phyloP scores from a whole-genome alignment of 2,113 vertebrate species.

The Corythoichthys haematopterus region DNA sequence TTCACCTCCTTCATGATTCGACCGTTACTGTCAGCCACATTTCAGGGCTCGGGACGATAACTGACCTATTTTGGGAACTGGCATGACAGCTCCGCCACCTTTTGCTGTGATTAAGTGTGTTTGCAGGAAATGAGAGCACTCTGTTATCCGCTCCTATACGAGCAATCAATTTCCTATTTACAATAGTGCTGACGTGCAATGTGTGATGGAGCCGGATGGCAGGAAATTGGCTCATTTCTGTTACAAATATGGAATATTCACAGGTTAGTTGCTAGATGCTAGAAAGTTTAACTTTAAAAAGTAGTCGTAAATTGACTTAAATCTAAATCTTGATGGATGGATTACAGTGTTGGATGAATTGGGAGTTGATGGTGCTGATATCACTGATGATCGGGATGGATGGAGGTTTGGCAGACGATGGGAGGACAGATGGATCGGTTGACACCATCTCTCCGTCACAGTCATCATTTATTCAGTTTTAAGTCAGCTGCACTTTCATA shows the following conservation, averaged over 20 bases:
- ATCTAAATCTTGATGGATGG: not conserved
- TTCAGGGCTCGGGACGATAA: conserved; percentile 15
- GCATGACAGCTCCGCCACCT: not conserved
- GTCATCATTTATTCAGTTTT: not conserved
- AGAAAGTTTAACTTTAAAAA: not conserved
- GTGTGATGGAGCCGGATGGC: not conserved
- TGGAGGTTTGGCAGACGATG: not conserved
- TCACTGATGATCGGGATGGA: not conserved
- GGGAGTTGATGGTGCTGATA: not conserved
- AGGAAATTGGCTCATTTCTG: not conserved
- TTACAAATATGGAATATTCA: not conserved
- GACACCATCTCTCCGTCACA: not conserved
- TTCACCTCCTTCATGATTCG: conserved; percentile 17
- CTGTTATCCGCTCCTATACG: conserved; percentile 3
- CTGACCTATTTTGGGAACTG: not conserved
- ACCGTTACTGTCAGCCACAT: conserved; percentile 26
- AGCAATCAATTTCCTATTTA: conserved; percentile 14
- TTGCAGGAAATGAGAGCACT: conserved; percentile 15
- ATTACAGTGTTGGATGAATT: not conserved
- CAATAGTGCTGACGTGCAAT: conserved; percentile 7
- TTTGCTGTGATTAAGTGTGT: not conserved
- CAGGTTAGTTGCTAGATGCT: not conserved
- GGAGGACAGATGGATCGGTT: not conserved
- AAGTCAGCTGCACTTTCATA: not conserved
- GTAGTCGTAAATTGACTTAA: not conserved